Evolutionary conservation across 2,113 vertebrate genomes (phyloP), one percentile per base, ranked within the genome.

Genomic region (Urocolius indicus): DNA sequence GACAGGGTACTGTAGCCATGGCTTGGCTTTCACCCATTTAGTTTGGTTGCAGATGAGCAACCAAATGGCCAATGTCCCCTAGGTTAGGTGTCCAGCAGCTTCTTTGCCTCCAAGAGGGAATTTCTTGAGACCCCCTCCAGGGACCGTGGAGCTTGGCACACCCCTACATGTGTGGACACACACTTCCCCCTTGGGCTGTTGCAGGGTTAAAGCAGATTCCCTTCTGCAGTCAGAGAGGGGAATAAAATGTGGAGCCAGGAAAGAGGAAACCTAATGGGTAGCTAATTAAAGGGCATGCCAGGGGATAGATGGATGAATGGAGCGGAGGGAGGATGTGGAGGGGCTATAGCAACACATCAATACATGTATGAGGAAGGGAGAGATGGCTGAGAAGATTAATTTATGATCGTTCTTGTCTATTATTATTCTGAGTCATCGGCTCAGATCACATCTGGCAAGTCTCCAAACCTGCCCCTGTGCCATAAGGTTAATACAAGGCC

Each of bases 221-320:
- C 41, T 1, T 1, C 59, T 55, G 57, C 71, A 88, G 9, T 77
- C 61, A 49, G 54, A 90, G 38, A 88, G 19, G 49, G 82, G 76
- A 74, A 74, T 51, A 67, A 95, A 91, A 92, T 62, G 74, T 81
- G 84, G 34, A 84, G 83, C 36, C 67, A 62, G 86, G 78, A 49
- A 82, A 67, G 71, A 91, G 77, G 82, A 91, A 87, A 87, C 82
- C 73, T 97, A 96, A 91, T 89, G 76, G 90, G 55, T 8, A 89
- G 81, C 76, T 97, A 96, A 96, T 96, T 96, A 95, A 94, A 95
- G 96, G 95, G 66, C 13, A 45, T 94, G 90, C 72, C 84, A 69
- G 43, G 51, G 41, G 83, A 61, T 86, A 83, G 71, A 93, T 22
- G 84, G 87, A 95, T 93, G 90, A 89, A 78, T 23, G 51, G 66